These are phyloP conservation scores for Gobio occitaniae DNA, from an alignment of 2,797 vertebrate species.

Conservation along the genomic window DNA sequence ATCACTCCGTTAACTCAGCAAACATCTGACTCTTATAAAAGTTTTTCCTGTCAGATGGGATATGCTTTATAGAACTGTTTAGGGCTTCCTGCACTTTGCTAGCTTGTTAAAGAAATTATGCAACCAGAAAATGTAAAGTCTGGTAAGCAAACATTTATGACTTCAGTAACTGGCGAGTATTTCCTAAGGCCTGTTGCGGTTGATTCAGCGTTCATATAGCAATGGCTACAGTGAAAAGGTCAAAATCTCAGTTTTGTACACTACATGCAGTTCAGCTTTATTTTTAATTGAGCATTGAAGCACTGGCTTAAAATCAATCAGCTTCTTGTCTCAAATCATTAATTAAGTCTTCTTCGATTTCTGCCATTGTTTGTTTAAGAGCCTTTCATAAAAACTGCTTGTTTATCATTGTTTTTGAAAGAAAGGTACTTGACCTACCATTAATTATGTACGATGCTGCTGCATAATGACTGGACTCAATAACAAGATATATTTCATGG, in stretches of 20 bases:
- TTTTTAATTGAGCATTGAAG: slow-evolving; percentile 59
- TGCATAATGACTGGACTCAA: slow-evolving; percentile 62
- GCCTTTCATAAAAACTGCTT: slow-evolving; percentile 66
- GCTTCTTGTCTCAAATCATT: slow-evolving; percentile 59
- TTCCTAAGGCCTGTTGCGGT: slow-evolving; percentile 48
- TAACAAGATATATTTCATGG: slow-evolving; percentile 72
- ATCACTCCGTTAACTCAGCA: slow-evolving; percentile 55
- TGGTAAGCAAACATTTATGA: slow-evolving; percentile 56
- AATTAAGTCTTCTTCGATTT: slow-evolving; percentile 38
- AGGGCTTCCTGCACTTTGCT: slow-evolving; percentile 56
- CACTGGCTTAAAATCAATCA: slow-evolving; percentile 58
- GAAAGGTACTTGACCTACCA: slow-evolving; percentile 70
- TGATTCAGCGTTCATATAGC: slow-evolving; percentile 46
- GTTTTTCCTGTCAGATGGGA: slow-evolving; percentile 53
- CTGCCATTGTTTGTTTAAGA: slow-evolving; percentile 68
- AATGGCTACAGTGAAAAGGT: background rate
- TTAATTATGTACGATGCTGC: slow-evolving; percentile 72
- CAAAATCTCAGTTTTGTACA: background rate
- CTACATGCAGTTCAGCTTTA: slow-evolving; percentile 39
- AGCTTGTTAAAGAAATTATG: slow-evolving; percentile 61
- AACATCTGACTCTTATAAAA: slow-evolving; percentile 63
- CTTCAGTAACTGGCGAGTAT: slow-evolving; percentile 48
- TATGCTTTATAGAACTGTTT: slow-evolving; percentile 66
- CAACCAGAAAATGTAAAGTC: slow-evolving; percentile 59
- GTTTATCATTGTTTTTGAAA: slow-evolving; percentile 67